Evolutionary conservation across 2,888 invertebrate species (phyloP).

Genomic region (Vesta saturnalis): DNA sequence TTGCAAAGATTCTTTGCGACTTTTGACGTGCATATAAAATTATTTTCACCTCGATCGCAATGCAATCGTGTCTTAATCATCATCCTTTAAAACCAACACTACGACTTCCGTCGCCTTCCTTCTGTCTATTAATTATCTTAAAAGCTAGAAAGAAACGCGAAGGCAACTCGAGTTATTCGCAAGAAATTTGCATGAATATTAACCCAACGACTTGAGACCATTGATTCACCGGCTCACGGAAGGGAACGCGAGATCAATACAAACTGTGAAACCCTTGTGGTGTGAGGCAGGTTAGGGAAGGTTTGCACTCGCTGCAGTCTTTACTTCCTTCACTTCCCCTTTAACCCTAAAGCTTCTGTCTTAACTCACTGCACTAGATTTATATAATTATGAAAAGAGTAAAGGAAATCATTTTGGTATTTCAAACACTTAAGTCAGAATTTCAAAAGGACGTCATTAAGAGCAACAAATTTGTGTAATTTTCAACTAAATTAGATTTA

Average conservation of each 20-base stretch:
- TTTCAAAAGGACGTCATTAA: conserved; percentile 14
- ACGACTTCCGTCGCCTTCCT: too few relatives aligned
- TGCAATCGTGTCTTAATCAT: background rate
- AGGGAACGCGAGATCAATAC: conserved; percentile 62
- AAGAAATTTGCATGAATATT: conserved; percentile 51
- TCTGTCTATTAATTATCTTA: background rate
- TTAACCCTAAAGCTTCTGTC: conserved; percentile 48
- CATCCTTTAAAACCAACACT: too few relatives aligned
- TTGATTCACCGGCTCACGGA: conserved; percentile 58
- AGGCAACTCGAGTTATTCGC: conserved; percentile 31
- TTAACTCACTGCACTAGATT: conserved; percentile 51
- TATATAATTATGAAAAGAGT: conserved; percentile 46
- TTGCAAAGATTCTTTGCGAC: conserved; percentile 5
- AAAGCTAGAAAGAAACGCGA: conserved; percentile 2
- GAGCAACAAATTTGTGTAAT: conserved; percentile 11
- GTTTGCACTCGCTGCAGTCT: conserved; percentile 60
- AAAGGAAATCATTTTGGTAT: conserved; percentile 28
- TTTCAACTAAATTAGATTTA: conserved; percentile 4
- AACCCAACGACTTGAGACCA: conserved; percentile 59
- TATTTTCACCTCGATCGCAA: too few relatives aligned
- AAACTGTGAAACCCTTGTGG: conserved; percentile 59
- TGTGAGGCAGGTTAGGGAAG: conserved; percentile 62
- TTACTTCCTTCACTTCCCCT: conserved; percentile 53
- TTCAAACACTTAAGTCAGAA: conserved; percentile 23
- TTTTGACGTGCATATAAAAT: background rate